Conservation (phyloP, 2,113 vertebrate genomes). For the Burhinus bistriatus region DNA sequence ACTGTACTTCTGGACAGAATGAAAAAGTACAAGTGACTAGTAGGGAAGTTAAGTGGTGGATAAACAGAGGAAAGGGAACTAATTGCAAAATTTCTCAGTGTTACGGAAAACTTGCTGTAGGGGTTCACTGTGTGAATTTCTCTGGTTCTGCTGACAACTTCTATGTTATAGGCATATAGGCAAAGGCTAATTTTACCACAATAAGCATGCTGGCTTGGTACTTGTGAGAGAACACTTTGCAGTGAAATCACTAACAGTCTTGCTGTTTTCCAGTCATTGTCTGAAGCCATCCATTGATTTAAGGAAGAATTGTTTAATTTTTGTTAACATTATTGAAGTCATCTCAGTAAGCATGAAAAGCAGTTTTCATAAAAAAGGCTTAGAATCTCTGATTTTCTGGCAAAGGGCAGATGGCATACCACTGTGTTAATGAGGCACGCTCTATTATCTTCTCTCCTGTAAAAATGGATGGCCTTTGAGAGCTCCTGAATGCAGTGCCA, state of each 20-base stretch:
- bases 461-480: not conserved
- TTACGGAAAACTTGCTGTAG: not conserved
- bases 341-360: not conserved
- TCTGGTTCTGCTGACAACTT: not conserved
- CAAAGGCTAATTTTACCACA: not conserved
- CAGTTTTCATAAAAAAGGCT: not conserved
- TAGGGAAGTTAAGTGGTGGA: not conserved
- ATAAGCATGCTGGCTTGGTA: not conserved
- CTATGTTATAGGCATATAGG: not conserved
- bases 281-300: not conserved
- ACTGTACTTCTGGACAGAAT: not conserved
- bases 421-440: accelerated
- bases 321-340: not conserved
- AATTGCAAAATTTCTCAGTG: not conserved
- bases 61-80: not conserved
- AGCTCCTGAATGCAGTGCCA: not conserved
- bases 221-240: not conserved
- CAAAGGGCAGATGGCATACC: not conserved
- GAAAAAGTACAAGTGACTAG: not conserved
- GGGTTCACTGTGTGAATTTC: not conserved
- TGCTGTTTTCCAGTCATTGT: not conserved
- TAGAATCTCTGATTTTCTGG: not conserved
- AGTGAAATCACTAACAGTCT: not conserved
- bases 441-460: not conserved
- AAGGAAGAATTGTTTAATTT: not conserved